Evolutionary conservation across 2,113 vertebrate genomes (phyloP), one percentile per base, ranked within the genome.

Genomic region (Psettodes erumei): DNA sequence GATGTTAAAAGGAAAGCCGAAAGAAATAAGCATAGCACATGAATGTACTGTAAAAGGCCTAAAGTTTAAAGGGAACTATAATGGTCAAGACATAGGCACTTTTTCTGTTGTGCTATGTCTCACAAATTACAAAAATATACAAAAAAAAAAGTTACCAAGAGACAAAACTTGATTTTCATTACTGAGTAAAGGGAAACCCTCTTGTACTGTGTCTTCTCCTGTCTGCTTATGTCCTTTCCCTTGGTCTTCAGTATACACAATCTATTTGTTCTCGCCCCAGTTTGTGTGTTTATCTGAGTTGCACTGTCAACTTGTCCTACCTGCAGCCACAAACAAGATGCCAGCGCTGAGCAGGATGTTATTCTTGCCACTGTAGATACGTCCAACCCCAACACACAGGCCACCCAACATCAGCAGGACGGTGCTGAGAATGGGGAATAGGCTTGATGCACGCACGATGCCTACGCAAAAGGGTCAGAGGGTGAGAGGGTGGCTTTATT

Each of bases 301-400:
- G 37, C 1, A 6, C 30, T 53, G 21, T 45, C 65, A 30, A 27
- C 23, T 37, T 92, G 2, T 68, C 64, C 32, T 84, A 99, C 98
- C 98, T 93, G 97, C 98, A 48, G 96, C 97, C 84, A 99, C 98
- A 43, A 99, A 99, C 86, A 99, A 95, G 88, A 99, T 98, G 78
- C 98, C 98, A 3, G 96, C 97, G 0, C 96, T 97, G 82, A 99
- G 96, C 75, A 99, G 94, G 63, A 99, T 97, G 94, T 95, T 98
- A 92, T 97, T 98, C 89, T 92, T 95, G 82, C 93, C 94, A 93
- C 90, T 97, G 93, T 98, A 98, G 92, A 99, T 92, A 64, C 97
- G 95, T 68, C 97, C 96, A 1, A 96, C 92, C 11, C 94, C 97
- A 0, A 98, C 94, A 91, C 98, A 98, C 64, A 99, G 93, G n/a